A percentile compares a stretch with the other conserved stretches of the same genome.
phyloP scores from a whole-genome alignment of 2,888 invertebrate species.

The Coronaproctus castanopsis region DNA sequence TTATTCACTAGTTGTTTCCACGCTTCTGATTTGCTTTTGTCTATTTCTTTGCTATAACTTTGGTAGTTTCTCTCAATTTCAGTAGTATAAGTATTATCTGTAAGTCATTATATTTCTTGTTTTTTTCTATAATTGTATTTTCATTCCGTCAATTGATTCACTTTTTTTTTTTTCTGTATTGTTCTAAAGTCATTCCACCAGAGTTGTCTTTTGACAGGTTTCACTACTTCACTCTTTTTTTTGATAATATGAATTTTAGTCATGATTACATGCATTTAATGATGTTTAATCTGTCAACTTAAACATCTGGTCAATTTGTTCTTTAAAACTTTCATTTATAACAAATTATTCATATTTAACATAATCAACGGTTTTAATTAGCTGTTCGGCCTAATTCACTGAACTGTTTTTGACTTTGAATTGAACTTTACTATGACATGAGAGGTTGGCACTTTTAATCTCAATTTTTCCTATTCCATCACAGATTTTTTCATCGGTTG shows the following conservation, averaged over 20 bases:
- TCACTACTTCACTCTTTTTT: neutral
- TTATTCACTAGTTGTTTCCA: neutral
- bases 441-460: neutral
- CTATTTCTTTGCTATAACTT: neutral
- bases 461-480: neutral
- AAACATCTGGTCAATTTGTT: neutral
- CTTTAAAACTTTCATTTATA: neutral
- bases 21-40: neutral
- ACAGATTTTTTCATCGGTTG: neutral
- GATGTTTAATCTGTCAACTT: neutral
- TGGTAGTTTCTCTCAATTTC: neutral
- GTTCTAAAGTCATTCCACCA: neutral
- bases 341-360: neutral
- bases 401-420: neutral
- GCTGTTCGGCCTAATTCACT: neutral
- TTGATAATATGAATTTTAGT: neutral
- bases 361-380: neutral
- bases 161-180: neutral
- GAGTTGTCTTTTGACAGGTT: neutral
- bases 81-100: neutral
- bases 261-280: neutral
- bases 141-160: neutral
- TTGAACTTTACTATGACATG: neutral
- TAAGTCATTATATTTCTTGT: neutral
- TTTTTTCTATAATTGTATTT: neutral